phyloP scores from a whole-genome alignment of 2,888 invertebrate species.

The Lutraria lutraria region DNA sequence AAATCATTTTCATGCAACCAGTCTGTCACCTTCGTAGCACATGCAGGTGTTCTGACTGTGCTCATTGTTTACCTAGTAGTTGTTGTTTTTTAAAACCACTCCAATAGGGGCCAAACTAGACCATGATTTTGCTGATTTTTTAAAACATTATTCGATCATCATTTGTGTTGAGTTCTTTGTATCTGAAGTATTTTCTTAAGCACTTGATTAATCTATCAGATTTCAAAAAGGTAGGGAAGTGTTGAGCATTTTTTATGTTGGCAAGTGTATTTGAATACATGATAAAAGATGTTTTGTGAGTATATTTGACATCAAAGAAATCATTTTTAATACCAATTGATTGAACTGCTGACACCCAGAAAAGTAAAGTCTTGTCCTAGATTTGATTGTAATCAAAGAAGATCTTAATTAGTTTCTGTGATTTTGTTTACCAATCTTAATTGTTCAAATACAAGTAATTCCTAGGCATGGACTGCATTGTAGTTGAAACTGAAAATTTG shows the following conservation, averaged over 20 bases:
- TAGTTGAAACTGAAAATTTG: not conserved
- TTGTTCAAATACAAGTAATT: conserved; percentile 1
- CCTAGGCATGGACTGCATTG: not conserved
- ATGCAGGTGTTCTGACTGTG: conserved; percentile 18
- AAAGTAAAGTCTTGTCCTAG: not conserved
- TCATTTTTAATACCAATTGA: not conserved
- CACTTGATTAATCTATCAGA: conserved; percentile 5
- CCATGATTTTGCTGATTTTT: not conserved
- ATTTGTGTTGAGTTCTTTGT: not conserved
- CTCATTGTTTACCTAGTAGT: not conserved
- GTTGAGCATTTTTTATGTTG: not conserved
- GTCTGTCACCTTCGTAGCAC: conserved; percentile 9
- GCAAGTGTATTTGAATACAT: not conserved
- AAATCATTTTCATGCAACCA: not conserved
- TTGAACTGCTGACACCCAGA: not conserved
- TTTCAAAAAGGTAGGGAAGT: not conserved
- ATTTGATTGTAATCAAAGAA: not conserved
- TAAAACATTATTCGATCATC: not conserved
- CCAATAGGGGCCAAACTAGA: not conserved
- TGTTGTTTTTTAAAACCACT: not conserved
- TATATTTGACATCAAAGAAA: not conserved
- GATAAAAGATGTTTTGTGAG: not conserved
- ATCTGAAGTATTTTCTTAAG: not conserved
- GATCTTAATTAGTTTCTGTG: not conserved
- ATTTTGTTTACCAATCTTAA: not conserved